Base-by-base conservation (phyloP, 2,113 vertebrate genomes). In the Elgaria multicarinata region DNA sequence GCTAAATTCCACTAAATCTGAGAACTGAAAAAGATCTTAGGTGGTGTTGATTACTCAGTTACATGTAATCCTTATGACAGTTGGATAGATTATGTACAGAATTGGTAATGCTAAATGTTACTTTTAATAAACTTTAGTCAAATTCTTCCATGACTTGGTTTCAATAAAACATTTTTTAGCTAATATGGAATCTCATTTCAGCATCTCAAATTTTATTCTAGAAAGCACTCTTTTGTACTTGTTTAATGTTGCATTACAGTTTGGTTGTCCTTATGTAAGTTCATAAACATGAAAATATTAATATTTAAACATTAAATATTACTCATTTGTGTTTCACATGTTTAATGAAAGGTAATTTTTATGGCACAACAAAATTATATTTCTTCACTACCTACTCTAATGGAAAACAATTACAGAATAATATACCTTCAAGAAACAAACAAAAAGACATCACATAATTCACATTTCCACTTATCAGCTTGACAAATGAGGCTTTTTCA, bases 181-280 rank as follows among this genome's bases (percentile, higher is more conserved):
- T 91, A 90, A 82, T 89, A 31, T 83, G 89, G 76, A 95, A 92
- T 92, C 58, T 91, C 79, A 87, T 92, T 94, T 93, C 92, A 62
- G 88, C 31, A 55, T 81, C 81, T 95, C 79, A 89, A 86, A 18
- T 95, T 94, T 78, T 92, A 53, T 87, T 92, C 80, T 6, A 0
- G 92, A 83, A 92, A 90, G 24, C 91, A 91, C 91, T 90, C 9
- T 89, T 84, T 93, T 95, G 96, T 95, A 93, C 95, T 95, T 92
- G 39, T 94, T 79, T 96, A 93, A 95, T 97, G 97, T 97, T 98
- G 97, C 97, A 96, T 98, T 97, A 94, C 95, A 96, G 96, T 96
- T 96, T 97, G 95, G 94, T 97, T 97, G 97, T 97, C 97, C 96
- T 97, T 97, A 83, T 95, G 87, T 95, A 96, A 95, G 66, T 92